Evolutionary conservation across 2,113 vertebrate species (phyloP).

Genomic region (Pteruthius melanotis): DNA sequence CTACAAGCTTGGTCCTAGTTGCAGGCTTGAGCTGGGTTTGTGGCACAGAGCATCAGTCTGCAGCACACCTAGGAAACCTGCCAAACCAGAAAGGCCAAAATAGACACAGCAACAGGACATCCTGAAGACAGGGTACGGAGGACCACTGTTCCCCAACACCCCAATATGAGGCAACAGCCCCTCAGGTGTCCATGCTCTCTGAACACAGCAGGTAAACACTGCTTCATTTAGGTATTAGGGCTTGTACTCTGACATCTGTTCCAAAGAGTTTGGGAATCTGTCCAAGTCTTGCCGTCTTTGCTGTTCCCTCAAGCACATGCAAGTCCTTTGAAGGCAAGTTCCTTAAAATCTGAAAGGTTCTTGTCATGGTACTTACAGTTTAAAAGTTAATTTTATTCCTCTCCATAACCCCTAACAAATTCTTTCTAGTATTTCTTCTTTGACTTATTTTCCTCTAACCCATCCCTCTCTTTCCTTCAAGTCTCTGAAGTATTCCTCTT

Average conservation of each 20-base stretch:
- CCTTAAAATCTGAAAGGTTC: neutral
- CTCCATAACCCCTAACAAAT: neutral
- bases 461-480: neutral
- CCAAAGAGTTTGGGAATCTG: neutral
- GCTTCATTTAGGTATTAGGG: neutral
- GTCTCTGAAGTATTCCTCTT: neutral
- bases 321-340: neutral
- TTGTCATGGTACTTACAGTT: neutral
- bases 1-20: neutral
- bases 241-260: neutral
- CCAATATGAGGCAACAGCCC: rapidly evolving
- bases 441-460: neutral
- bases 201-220: rapidly evolving
- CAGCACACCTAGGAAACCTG: neutral
- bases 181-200: rapidly evolving
- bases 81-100: neutral
- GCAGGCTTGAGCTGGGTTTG: neutral
- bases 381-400: neutral
- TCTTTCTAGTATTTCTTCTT: neutral
- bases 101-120: neutral
- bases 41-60: neutral
- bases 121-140: neutral
- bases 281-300: neutral
- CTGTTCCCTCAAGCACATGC: neutral
- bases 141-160: neutral